Base-by-base conservation (phyloP, 1,140 invertebrate genomes). In the Colletes gigas region DNA sequence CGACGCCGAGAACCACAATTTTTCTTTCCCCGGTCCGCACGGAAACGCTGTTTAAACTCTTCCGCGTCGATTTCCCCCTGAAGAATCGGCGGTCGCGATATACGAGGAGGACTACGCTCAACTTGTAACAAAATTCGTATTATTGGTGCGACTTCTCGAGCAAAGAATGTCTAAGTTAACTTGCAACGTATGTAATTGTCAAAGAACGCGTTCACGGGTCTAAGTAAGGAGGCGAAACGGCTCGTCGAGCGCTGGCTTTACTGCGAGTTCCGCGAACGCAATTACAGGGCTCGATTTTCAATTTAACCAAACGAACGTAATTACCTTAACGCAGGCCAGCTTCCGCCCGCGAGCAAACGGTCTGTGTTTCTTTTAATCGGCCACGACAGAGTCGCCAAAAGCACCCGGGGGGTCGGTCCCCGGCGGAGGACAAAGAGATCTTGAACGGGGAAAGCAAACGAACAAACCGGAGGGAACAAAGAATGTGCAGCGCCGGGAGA, bases 241-340 rank as follows among this genome's bases (percentile, higher is more conserved):
- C 30, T 39, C 17, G 44, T 4, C 2, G 21, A 39, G 15, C 39
- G 7, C 7, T 0, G 39, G 39, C 4, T 73, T 73, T 63, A 63
- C 21, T 17, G 12, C 71, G 15, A 5, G 21, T 65, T 65, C 17
- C 72, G n/a, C n/a, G 60, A 55, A 75, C 14, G 30, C 62, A 66
- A 68, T 77, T 68, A 50, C 54, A 50, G 17, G 17, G 44, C 41
- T 59, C 17, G 54, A 50, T 50, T 60, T 59, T 77, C 41, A 41
- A 77, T 77, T 77, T 50, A 60, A 21, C 21, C 75, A 19, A 60
- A 77, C 66, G 75, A 70, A 50, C 41, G 66, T 50, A 77, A 77
- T 77, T 77, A 50, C 54, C 44, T 50, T n/a, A 50, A 57, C 54
- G 41, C 65, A 8, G 15, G 30, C 15, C 14, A 12, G 7, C 30